A percentile compares a stretch with the other conserved stretches of the same genome.
Evolutionary conservation across 2,888 invertebrate species (phyloP).

Genomic region (Himalopsyche kuldschensis): DNA sequence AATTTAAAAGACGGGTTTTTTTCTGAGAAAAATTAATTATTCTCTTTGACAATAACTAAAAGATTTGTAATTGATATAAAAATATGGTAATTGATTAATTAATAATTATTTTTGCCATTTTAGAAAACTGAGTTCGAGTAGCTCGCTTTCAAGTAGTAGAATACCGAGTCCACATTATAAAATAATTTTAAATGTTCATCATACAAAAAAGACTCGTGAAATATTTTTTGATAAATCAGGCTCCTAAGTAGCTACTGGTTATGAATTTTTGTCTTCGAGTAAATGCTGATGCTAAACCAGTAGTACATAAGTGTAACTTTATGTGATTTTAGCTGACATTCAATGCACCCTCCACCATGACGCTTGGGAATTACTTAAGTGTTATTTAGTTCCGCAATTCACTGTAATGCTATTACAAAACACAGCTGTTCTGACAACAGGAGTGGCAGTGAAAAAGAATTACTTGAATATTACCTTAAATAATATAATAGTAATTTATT

Average conservation of each 20-base stretch:
- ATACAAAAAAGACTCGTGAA: no score
- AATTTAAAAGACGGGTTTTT: no score
- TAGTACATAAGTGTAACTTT: neutral
- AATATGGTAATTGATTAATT: no score
- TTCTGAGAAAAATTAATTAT: no score
- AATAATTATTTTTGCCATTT: no score
- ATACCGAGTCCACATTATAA: no score
- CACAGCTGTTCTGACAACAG: constrained; percentile 44
- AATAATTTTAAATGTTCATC: no score
- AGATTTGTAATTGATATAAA: no score
- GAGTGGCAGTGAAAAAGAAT: constrained; percentile 41
- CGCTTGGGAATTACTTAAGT: constrained; percentile 47
- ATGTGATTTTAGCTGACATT: constrained; percentile 46
- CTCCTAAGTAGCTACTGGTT: neutral
- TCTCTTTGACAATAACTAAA: no score
- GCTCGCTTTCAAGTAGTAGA: no score
- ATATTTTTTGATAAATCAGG: no score
- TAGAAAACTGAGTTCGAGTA: no score
- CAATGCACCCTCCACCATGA: constrained; percentile 51
- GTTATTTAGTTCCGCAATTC: constrained; percentile 44
- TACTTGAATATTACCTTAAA: constrained; percentile 45
- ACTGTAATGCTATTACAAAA: constrained; percentile 45
- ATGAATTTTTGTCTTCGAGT: neutral
- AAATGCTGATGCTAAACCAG: neutral
- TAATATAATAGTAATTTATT: constrained; percentile 46